These are phyloP conservation scores for Bradynema listronoti DNA, from an alignment of 1,140 invertebrate genomes.

Conservation along the genomic window DNA sequence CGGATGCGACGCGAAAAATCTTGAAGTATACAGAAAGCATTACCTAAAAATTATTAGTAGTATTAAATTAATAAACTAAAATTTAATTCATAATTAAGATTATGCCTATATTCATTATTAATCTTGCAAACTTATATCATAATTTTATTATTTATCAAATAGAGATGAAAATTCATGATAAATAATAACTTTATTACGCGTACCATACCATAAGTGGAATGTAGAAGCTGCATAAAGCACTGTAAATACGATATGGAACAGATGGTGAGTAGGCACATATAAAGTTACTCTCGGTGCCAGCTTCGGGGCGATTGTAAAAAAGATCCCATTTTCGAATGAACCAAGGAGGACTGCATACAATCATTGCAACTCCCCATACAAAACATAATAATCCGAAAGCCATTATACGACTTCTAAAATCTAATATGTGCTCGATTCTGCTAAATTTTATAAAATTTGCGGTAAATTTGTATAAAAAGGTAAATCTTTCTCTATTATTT, in stretches of 20 bases:
- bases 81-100: too few species aligned
- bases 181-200: too few species aligned
- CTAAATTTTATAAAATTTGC: too few species aligned
- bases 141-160: conserved; percentile 12
- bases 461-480: too few species aligned
- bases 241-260: conserved; percentile 56
- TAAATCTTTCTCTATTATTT: too few species aligned
- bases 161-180: conserved; percentile 12
- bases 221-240: conserved; percentile 53
- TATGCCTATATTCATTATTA: too few species aligned
- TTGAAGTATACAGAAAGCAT: conserved; percentile 58
- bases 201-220: conserved; percentile 51
- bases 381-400: conserved; percentile 46
- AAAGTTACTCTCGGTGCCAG: conserved; percentile 25
- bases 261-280: conserved; percentile 52
- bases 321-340: conserved; percentile 49
- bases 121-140: conserved; percentile 1
- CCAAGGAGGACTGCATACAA: conserved; percentile 56
- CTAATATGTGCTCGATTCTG: conserved; percentile 16
- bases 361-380: conserved; percentile 45
- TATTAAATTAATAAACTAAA: too few species aligned
- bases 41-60: too few species aligned
- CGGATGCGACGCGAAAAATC: conserved; percentile 57
- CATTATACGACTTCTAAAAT: conserved; percentile 51
- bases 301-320: conserved; percentile 25